Evolutionary conservation across 2,888 invertebrate species (phyloP), one percentile per base, ranked within the genome.

Genomic region (Melanargia galathea): DNA sequence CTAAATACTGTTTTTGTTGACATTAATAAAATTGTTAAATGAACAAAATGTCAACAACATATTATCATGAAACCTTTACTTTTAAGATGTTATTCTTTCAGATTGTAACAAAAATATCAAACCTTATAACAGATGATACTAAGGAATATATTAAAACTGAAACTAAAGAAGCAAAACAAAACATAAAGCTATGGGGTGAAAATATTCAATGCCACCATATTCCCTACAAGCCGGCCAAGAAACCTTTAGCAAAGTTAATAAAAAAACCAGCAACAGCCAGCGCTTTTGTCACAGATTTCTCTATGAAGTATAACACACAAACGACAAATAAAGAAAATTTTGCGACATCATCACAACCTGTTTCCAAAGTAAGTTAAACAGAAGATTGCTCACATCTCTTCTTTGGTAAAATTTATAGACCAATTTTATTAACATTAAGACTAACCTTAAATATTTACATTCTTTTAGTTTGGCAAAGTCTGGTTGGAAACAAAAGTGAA

Each of bases 401-500:
- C 8, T 35, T 7, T 35, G 2, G 35, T 35, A 35, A 1, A 11
- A 8, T 11, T 11, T n/a, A n/a, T n/a, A n/a, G 35, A 35, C 35
- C 35, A n/a, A n/a, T n/a, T n/a, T n/a, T n/a, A n/a, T n/a, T n/a
- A n/a, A n/a, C n/a, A n/a, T n/a, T n/a, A n/a, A n/a, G n/a, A n/a
- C n/a, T n/a, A n/a, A n/a, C n/a, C n/a, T n/a, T n/a, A n/a, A n/a
- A n/a, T n/a, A n/a, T n/a, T n/a, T n/a, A 40, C 18, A 48, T 22
- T 35, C 3, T 84, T 87, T 22, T 80, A 94, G 93, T 93, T 90
- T 71, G 92, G 92, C 33, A 94, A 89, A 82, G 80, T 79, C 8
- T 93, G 93, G 92, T 79, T 94, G 35, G 89, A 91, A 71, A 86
- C 82, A 7, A 92, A 91, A 75, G 85, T 95, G 1, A 91, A 88